Percentiles rank a stretch among this genome's conserved stretches.
phyloP scores from a whole-genome alignment of 2,888 invertebrate genomes.

The Harpalus rubripes region DNA sequence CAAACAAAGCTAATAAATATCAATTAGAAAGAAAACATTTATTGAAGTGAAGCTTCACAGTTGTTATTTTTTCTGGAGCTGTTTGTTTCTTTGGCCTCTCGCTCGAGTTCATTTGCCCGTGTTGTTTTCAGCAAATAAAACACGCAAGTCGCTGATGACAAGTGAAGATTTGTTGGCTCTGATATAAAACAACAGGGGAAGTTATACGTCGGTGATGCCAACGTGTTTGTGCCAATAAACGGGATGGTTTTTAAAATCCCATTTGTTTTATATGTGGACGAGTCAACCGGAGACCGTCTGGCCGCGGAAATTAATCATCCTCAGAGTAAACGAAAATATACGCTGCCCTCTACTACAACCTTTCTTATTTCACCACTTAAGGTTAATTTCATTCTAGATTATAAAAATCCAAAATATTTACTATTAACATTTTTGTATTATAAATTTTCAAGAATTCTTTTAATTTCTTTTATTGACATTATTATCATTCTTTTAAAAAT shows the following conservation, averaged over 20 bases:
- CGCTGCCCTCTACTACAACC: not conserved
- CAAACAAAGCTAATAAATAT: slow-evolving; percentile 18
- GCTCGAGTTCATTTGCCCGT: slow-evolving; percentile 64
- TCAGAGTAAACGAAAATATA: not conserved
- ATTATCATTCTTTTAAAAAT: too few species aligned
- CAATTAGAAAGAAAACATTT: slow-evolving; percentile 26
- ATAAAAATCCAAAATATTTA: too few species aligned
- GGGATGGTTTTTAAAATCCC: slow-evolving; percentile 64
- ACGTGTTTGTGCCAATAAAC: slow-evolving; percentile 64
- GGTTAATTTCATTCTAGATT: not conserved
- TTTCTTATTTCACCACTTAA: not conserved
- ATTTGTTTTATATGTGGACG: slow-evolving; percentile 64
- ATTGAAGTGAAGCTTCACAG: not conserved
- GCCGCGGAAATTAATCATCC: slow-evolving; percentile 60
- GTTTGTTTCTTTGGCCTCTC: slow-evolving; percentile 35
- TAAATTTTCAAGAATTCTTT: too few species aligned
- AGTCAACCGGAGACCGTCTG: slow-evolving; percentile 51
- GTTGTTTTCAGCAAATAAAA: slow-evolving; percentile 64
- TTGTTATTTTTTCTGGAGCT: slow-evolving; percentile 24
- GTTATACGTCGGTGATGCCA: slow-evolving; percentile 58
- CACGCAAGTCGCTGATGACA: slow-evolving; percentile 63
- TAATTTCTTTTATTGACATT: too few species aligned
- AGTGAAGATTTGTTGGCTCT: slow-evolving; percentile 63
- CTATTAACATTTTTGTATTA: too few species aligned
- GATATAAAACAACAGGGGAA: slow-evolving; percentile 62